Percentiles rank a stretch among this genome's conserved stretches.
phyloP scores from a whole-genome alignment of 2,113 vertebrate genomes.

The Microcebus lehilahytsara region DNA sequence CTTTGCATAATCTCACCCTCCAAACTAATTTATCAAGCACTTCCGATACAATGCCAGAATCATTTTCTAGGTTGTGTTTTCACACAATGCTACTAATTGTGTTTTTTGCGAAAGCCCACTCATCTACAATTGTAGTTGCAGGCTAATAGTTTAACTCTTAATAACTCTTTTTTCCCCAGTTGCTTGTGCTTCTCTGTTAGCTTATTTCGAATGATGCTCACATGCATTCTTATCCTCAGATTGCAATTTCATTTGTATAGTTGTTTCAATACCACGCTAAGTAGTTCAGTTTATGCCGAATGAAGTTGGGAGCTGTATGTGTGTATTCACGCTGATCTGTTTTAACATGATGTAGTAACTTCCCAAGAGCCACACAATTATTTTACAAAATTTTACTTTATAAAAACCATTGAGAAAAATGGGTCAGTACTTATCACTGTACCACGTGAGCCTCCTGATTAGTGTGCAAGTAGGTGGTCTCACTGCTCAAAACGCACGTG shows the following conservation, averaged over 20 bases:
- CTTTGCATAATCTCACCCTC: not conserved
- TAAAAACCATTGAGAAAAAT: not conserved
- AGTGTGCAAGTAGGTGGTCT: not conserved
- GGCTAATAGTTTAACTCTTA: not conserved
- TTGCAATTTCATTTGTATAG: not conserved
- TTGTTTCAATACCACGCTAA: not conserved
- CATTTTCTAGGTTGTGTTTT: not conserved
- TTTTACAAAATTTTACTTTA: not conserved
- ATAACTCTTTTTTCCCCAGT: not conserved
- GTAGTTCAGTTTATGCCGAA: not conserved
- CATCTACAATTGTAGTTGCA: not conserved
- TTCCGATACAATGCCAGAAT: not conserved
- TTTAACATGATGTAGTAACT: not conserved
- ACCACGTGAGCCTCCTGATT: not conserved
- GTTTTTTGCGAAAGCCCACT: not conserved
- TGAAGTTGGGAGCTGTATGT: not conserved
- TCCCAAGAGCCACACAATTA: not conserved
- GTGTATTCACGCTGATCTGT: not conserved
- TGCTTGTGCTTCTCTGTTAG: not conserved
- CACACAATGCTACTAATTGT: not conserved
- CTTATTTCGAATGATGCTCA: not conserved
- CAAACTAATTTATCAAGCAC: not conserved
- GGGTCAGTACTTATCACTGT: not conserved
- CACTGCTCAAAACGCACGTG: not conserved
- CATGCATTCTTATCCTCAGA: not conserved